phyloP scores from a whole-genome alignment of 2,888 invertebrate species.

The Epsilonema sp. region DNA sequence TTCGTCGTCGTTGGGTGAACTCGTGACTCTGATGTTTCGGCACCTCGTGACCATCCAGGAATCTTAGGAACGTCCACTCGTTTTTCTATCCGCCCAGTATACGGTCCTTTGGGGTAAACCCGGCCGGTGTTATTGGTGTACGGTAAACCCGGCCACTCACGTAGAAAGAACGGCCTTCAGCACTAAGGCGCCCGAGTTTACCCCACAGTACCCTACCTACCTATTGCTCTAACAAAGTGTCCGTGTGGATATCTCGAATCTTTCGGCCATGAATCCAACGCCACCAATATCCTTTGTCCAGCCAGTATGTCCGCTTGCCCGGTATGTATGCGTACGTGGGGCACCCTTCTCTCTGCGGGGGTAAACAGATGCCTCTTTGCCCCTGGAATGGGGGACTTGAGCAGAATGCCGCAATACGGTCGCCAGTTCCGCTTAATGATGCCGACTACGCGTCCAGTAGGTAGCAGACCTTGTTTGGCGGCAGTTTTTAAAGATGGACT shows the following conservation, averaged over 20 bases:
- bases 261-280: constrained; percentile 84
- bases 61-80: neutral
- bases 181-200: too few relatives aligned
- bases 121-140: too few relatives aligned
- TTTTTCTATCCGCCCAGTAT: too few relatives aligned
- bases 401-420: constrained; percentile 86
- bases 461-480: too few relatives aligned
- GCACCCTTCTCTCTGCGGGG: constrained; percentile 78
- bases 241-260: constrained; percentile 19
- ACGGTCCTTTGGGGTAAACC: too few relatives aligned
- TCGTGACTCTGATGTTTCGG: too few relatives aligned
- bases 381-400: constrained; percentile 36
- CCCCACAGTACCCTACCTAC: neutral
- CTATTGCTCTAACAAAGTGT: neutral
- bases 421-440: constrained; percentile 88
- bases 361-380: constrained; percentile 59
- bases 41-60: neutral
- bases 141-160: too few relatives aligned
- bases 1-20: too few relatives aligned
- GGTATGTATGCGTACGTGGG: constrained; percentile 84
- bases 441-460: constrained; percentile 68
- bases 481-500: too few relatives aligned
- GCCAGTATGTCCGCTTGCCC: constrained; percentile 48
- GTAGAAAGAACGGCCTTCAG: too few relatives aligned
- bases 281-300: constrained; percentile 60